phyloP scores from a whole-genome alignment of 2,888 invertebrate genomes.

The Apamea anceps region DNA sequence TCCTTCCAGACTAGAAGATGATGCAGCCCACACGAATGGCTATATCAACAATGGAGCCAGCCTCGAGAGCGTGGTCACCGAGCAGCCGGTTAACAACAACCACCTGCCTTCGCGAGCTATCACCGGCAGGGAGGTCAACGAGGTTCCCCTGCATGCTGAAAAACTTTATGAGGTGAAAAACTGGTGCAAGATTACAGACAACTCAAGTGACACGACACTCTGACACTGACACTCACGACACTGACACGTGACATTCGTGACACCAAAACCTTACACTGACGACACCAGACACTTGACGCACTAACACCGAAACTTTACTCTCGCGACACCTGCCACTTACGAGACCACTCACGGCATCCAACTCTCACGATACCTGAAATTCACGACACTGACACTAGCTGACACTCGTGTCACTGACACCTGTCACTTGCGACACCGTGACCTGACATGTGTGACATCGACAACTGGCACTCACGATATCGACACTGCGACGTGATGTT shows the following conservation, averaged over 20 bases:
- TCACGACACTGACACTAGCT: not conserved
- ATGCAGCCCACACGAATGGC: constrained; percentile 89
- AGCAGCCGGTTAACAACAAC: constrained; percentile 87
- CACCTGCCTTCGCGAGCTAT: constrained; percentile 79
- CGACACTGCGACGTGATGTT: not conserved
- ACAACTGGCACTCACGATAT: not conserved
- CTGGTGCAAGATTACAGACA: not conserved
- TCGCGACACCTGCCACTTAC: not conserved
- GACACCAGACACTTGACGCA: not conserved
- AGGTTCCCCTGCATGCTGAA: constrained; percentile 86
- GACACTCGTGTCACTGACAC: not conserved
- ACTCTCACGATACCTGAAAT: not conserved
- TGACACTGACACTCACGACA: not conserved
- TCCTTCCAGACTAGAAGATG: constrained; percentile 84
- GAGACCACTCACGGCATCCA: not conserved
- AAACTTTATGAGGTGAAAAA: constrained; percentile 85
- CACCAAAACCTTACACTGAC: not conserved
- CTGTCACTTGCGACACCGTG: not conserved
- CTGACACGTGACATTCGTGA: not conserved
- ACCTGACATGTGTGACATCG: not conserved
- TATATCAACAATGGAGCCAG: constrained; percentile 85
- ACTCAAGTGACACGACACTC: not conserved
- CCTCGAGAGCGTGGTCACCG: constrained; percentile 84
- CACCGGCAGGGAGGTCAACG: constrained; percentile 80
- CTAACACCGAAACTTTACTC: not conserved